These are phyloP conservation scores for Scaptomyza reducta DNA, from an alignment of 2,888 invertebrate genomes.

Conservation along the genomic window DNA sequence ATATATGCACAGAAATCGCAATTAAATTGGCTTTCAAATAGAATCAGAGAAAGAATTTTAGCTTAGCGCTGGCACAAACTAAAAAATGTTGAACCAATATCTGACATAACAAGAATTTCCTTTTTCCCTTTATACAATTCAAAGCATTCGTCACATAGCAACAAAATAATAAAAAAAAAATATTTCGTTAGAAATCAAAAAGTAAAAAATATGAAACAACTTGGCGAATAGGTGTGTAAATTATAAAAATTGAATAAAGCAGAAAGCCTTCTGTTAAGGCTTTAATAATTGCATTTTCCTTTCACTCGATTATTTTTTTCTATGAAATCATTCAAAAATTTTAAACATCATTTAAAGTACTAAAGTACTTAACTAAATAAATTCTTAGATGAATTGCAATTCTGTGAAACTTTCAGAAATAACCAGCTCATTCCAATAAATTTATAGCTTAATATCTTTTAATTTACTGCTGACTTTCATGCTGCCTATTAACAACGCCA, in stretches of 20 bases:
- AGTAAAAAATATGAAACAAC: neutral
- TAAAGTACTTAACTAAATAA: neutral
- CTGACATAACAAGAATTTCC: neutral
- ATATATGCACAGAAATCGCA: neutral
- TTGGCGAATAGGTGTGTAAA: neutral
- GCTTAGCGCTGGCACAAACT: neutral
- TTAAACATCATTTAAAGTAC: neutral
- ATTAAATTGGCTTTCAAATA: constrained; percentile 12
- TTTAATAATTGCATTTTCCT: neutral
- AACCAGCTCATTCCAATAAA: constrained; percentile 1
- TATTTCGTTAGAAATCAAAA: no score
- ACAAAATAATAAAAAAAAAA: no score
- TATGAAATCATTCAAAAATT: neutral
- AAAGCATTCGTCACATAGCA: no score
- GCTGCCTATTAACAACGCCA: constrained; percentile 42
- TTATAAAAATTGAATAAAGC: neutral
- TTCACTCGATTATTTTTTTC: no score
- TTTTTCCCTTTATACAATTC: no score
- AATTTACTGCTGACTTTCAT: constrained; percentile 49
- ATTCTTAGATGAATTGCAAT: neutral
- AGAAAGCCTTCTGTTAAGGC: no score
- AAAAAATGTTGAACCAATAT: neutral
- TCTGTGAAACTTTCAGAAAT: neutral
- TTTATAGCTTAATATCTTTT: constrained; percentile 19
- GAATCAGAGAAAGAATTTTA: neutral